Evolutionary conservation across 2,888 invertebrate species (phyloP).

Genomic region (Disparrhopalites patrizii): DNA sequence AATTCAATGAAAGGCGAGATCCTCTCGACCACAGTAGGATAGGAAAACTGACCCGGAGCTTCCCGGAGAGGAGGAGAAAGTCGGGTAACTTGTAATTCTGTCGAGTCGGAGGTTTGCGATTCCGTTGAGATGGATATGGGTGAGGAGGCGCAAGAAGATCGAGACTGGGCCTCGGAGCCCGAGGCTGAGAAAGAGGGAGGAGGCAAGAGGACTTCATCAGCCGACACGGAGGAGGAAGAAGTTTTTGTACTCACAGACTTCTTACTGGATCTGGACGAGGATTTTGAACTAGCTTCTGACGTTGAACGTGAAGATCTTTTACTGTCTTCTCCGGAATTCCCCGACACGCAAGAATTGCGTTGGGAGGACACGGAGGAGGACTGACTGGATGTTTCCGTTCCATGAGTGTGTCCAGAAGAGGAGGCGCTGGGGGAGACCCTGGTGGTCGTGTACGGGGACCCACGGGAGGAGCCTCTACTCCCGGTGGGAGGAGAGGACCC

Average conservation of each 20-base stretch:
- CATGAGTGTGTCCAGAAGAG: not conserved
- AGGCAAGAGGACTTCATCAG: not conserved
- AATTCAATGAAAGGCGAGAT: conserved; percentile 48
- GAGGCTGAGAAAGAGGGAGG: conserved; percentile 10
- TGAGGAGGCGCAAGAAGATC: conserved; percentile 46
- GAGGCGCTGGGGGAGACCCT: not conserved
- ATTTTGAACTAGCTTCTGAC: not conserved
- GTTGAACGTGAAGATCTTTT: conserved; percentile 34
- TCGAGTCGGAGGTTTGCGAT: conserved; percentile 47
- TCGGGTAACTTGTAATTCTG: conserved; percentile 47
- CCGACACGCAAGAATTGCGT: conserved; percentile 19
- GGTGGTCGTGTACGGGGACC: conserved; percentile 7
- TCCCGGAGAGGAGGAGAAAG: conserved; percentile 43
- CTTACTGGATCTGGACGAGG: not conserved
- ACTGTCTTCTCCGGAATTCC: conserved; percentile 19
- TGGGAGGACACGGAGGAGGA: conserved; percentile 26
- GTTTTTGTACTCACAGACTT: not conserved
- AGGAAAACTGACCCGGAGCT: conserved; percentile 31
- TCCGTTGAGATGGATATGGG: conserved; percentile 47
- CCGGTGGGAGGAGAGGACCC: no score
- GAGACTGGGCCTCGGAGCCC: conserved; percentile 42
- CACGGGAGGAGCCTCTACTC: not conserved
- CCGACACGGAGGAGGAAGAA: conserved; percentile 4
- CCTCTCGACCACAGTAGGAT: conserved; percentile 45
- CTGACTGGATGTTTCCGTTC: conserved; percentile 1